Percentiles rank a stretch among this genome's conserved stretches.
These are phyloP conservation scores for Eulemur rufifrons DNA, from an alignment of 2,113 vertebrate genomes.

Conservation along the genomic window DNA sequence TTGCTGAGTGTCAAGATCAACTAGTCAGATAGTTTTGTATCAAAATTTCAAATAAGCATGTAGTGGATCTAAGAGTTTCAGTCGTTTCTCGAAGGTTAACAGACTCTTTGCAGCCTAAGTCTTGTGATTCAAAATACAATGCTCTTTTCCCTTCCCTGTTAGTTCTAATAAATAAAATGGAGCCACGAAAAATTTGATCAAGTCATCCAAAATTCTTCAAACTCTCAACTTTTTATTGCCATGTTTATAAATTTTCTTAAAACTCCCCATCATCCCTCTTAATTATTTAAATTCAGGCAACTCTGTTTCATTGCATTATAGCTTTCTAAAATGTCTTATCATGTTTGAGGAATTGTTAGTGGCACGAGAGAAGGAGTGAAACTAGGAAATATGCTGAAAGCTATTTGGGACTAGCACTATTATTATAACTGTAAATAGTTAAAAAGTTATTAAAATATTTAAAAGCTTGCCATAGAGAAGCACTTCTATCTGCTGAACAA, in stretches of 20 bases:
- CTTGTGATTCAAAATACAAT: neutral
- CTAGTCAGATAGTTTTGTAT: neutral
- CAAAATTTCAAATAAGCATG: neutral
- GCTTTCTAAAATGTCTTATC: neutral
- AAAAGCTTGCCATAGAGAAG: neutral
- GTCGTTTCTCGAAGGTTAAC: neutral
- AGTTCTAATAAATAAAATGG: neutral
- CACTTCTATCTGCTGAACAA: slow-evolving; percentile 49
- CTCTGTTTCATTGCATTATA: neutral
- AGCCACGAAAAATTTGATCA: neutral
- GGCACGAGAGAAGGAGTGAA: neutral
- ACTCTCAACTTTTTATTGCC: neutral
- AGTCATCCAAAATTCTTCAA: neutral
- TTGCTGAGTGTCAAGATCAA: neutral
- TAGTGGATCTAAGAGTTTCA: neutral
- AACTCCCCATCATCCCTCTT: neutral
- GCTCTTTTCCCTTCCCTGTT: neutral
- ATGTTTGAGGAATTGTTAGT: neutral
- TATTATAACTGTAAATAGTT: slow-evolving; percentile 28
- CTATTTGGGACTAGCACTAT: neutral
- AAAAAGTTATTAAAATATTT: slow-evolving; percentile 47
- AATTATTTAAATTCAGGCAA: neutral
- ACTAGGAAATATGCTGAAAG: neutral
- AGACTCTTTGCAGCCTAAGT: neutral
- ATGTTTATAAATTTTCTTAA: neutral